Base-by-base conservation (phyloP, 2,797 vertebrate genomes). In the Cuniculus paca region DNA sequence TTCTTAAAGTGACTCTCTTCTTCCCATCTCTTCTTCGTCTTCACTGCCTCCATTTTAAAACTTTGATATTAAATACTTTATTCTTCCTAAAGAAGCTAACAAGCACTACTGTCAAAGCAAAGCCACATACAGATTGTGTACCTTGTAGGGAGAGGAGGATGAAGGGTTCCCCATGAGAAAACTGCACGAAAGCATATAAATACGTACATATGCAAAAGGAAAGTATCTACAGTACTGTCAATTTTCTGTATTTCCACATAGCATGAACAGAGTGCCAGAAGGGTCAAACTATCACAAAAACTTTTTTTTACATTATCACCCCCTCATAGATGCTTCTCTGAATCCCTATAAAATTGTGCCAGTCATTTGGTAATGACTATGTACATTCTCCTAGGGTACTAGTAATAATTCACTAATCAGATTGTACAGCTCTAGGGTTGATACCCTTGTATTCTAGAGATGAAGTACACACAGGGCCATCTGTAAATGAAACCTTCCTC, bases 261-360 rank as follows among this genome's bases (percentile, higher is more conserved):
- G 34, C 88, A 68, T 52, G 10, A 96, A 85, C 22, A 80, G 1
- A 95, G 22, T 50, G 4, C 31, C 28, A 48, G 75, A 94, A 79
- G 5, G 24, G 1, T 70, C 26, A 78, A n/a, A 88, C 8, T 28
- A 75, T 80, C 89, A 81, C 16, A 92, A 77, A 78, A 52, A 26
- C 3, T 28, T 63, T 56, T 56, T 17, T 83, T 92, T 42, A 16
- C 70, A 75, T 9, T 84, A 92, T 94, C 75, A 87, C 20, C 24
- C 42, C 31, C 31, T n/a, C 36, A 79, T 0, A 83, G 31, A 92
- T 56, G 52, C 19, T 68, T 88, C 60, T 92, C 70, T 61, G n/a
- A 95, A 93, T 83, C 63, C 65, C 24, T 72, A 61, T 20, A 89
- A 95, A 95, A 84, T 39, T 86, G 28, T 85, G 54, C 63, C 65